Evolutionary conservation across 2,797 vertebrate genomes (phyloP), one percentile per base, ranked within the genome.

Genomic region (Esox lucius): DNA sequence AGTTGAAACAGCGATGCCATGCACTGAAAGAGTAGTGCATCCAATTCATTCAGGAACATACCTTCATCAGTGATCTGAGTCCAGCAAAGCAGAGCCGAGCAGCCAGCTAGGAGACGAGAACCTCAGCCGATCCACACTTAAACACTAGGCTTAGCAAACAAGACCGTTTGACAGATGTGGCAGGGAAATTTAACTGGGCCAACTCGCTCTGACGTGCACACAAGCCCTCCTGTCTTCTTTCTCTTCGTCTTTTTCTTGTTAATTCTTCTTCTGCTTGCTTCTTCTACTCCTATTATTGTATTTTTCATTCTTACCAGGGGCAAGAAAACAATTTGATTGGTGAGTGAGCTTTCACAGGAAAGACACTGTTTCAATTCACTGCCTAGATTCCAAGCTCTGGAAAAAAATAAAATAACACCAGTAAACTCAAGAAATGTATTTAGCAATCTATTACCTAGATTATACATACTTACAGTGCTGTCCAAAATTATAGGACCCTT

Each of bases 61-160:
- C 94, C 95, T 92, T 88, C 85, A 90, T 84, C 70, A 16, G 83
- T 56, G 82, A 86, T 88, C 78, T 87, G 80, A 83, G 85, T 85
- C 80, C 75, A 67, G 42, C 65, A 81, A 90, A 75, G 46, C 84
- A 78, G 80, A 77, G 39, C 84, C 81, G 81, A 48, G 33, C 16
- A 72, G 69, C 24, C 75, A 65, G 74, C 51, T 70, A 75, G 80
- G 64, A 75, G 79, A 67, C 75, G 76, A 81, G 79, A 70, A 72
- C 77, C 72, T 79, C 79, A 65, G 73, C 26, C 81, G 85, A 83
- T 74, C 82, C 76, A 86, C 65, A 35, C 81, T 71, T 71, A 85
- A 89, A 81, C 78, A 71, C 48, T 75, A 88, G 87, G 81, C 87
- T 92, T 82, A 85, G 87, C 89, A 88, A 92, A 88, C 78, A 92